Evolutionary conservation across 2,113 vertebrate genomes (phyloP), one percentile per base, ranked within the genome.

Genomic region (Pomatostomus ruficeps): DNA sequence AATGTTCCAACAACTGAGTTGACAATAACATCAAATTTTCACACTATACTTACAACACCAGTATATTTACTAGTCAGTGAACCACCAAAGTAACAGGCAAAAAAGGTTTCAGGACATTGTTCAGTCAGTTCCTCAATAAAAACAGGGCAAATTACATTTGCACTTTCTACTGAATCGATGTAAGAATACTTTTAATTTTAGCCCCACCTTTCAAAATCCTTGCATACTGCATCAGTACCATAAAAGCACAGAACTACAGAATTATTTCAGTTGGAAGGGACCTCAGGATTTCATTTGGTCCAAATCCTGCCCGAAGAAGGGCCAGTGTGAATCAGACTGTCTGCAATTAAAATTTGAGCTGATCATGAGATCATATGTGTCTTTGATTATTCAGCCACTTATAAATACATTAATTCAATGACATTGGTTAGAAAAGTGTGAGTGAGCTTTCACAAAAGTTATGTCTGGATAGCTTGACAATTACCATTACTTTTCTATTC

Each of bases 271-370:
- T 20, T 45, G 16, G 21, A 87, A 62, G 13, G 10, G 18, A 88
- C 20, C 7, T 82, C 36, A 45, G 35, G 28, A 63, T 82, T 81
- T 67, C 2, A 54, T 33, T 23, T 82, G 25, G 10, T 49, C 12
- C 21, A 71, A 19, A 15, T 62, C 20, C 19, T 57, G 31, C 8
- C 6, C 11, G 46, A 54, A 58, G 42, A 78, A 57, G 12, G 29
- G 8, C 21, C 45, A 21, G 25, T 9, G 3, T 38, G 23, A 85
- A 71, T 63, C 38, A 88, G 42, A 43, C 4, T 33, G 5, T 4
- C 21, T 0, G 0, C 0, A 0, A 63, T 40, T 63, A 59, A 0
- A 7, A 36, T 14, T 43, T 57, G 21, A 59, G 14, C 11, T 28
- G 21, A 61, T 55, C 16, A 85, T 23, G 10, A 82, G 14, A 75